A percentile compares a stretch with the other conserved stretches of the same genome.
Evolutionary conservation across 2,113 vertebrate species (phyloP).

Genomic region (Paramormyrops kingsleyae): DNA sequence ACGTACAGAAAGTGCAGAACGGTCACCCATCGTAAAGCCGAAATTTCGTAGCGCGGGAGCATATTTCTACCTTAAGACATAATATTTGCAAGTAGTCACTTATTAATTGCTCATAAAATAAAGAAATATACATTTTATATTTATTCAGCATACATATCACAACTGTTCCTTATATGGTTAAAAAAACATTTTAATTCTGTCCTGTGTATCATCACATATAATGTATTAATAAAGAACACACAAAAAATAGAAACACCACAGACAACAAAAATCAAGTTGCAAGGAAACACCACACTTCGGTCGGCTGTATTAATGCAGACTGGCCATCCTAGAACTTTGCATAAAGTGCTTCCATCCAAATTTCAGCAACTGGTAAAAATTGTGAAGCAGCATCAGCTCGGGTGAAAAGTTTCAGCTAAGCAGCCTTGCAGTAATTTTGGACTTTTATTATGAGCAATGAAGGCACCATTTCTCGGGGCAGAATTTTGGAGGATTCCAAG

Average conservation of each 20-base stretch:
- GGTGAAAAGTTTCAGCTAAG: neutral
- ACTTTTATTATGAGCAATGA: neutral
- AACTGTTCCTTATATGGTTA: neutral
- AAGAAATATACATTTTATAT: neutral
- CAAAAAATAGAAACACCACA: neutral
- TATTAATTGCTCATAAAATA: neutral
- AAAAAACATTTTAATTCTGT: neutral
- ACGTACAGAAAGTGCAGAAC: no score
- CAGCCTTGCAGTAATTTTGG: neutral
- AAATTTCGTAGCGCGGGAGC: neutral
- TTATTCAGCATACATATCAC: neutral
- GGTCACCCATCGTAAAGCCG: neutral
- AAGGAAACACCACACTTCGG: neutral
- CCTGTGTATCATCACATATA: neutral
- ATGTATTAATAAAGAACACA: neutral
- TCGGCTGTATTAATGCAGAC: neutral
- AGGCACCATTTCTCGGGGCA: neutral
- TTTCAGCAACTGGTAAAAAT: neutral
- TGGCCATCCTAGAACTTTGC: neutral
- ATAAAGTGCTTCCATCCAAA: neutral
- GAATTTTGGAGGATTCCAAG: neutral
- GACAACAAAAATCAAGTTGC: neutral
- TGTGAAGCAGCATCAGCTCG: neutral
- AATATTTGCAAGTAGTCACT: neutral
- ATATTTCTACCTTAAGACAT: neutral